Conservation (phyloP, 2,797 vertebrate genomes). For the Anisognathus igniventris region DNA sequence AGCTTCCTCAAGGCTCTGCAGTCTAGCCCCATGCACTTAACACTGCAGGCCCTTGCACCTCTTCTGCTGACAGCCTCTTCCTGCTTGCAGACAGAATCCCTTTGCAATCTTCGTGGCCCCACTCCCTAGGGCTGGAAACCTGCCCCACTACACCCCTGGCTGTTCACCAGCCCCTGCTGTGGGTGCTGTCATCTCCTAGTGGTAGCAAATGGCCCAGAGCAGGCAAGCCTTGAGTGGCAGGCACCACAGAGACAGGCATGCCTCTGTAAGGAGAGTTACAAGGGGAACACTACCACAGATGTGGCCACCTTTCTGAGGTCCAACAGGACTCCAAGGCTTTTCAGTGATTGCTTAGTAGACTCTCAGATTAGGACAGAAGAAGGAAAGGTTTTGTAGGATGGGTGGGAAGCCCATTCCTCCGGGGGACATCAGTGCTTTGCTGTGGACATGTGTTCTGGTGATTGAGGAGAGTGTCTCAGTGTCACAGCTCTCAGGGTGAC, state of each 20-base stretch:
- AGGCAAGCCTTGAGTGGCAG: neutral
- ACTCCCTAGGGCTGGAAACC: neutral
- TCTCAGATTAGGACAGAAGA: neutral
- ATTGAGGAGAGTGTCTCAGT: neutral
- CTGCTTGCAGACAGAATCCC: neutral
- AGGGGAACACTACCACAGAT: neutral
- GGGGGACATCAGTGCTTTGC: accelerated
- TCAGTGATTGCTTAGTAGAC: neutral
- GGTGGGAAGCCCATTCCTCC: neutral
- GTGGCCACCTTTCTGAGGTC: neutral
- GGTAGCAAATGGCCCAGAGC: neutral
- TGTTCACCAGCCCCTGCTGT: neutral
- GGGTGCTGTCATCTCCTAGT: neutral
- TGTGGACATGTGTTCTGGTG: neutral
- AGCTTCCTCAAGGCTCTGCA: neutral
- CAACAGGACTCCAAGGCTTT: neutral
- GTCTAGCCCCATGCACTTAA: neutral
- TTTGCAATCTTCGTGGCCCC: neutral
- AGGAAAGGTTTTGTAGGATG: neutral
- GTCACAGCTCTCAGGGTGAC: neutral
- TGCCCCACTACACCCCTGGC: neutral
- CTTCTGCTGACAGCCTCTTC: neutral
- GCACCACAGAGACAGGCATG: neutral
- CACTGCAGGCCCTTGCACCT: neutral
- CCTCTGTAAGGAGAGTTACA: neutral